Base-by-base conservation (phyloP, 2,113 vertebrate genomes). In the Pimephales promelas region DNA sequence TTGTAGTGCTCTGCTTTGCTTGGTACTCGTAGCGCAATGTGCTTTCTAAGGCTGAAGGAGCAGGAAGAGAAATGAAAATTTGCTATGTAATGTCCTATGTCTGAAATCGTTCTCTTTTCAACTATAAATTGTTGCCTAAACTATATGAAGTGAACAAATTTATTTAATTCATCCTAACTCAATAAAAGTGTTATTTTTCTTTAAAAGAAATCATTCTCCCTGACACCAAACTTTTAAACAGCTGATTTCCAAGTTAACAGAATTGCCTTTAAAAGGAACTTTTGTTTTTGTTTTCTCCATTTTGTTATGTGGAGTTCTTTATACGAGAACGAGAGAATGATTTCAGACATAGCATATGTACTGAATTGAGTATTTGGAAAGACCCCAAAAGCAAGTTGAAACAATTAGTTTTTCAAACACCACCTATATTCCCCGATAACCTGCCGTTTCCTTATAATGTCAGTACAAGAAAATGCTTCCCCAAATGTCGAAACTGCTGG, bases 1-100 rank as follows among this genome's bases (percentile, higher is more conserved):
- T 79, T 34, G 77, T 64, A 47, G 59, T 34, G 59, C 8, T 79
- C 24, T 79, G 59, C 26, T 79, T 49, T 34, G 59, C 77, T 79
- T 43, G 13, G 9, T 74, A 8, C 77, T 66, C 45, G 24, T 66
- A 66, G n/a, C 9, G 2, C 77, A 66, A 49, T 79, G 59, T 74
- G 26, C 16, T 66, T 31, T 78, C 56, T n/a, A 6, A 31, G 45
- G 24, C 10, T 79, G 77, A 79, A 66, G 43, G 59, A 79, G 26
- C 3, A 79, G 59, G 26, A 79, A 59, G 47, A 40, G 49, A 1
- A 49, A 76, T 52, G n/a, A 1, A 61, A 24, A 28, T 47, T 16
- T 45, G 36, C 14, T 13, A 59, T 16, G 4, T 28, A 59, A 78
- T 24, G 7, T 77, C 22, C 34, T 77, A 2, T 24, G 73, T 49